phyloP scores from a whole-genome alignment of 2,113 vertebrate genomes.

The Condylura cristata region DNA sequence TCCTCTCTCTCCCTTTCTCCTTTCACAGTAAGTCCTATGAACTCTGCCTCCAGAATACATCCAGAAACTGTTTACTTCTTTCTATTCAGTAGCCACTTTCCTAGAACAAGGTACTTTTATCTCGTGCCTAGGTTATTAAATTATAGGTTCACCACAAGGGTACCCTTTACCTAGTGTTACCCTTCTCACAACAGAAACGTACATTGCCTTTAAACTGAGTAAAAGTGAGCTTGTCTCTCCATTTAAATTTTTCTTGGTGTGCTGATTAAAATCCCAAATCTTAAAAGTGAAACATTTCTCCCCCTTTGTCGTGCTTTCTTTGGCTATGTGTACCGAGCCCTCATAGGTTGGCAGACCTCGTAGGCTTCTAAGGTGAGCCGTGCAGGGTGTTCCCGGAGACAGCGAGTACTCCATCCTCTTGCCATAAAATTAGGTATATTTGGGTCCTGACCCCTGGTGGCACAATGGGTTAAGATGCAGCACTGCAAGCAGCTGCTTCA shows the following conservation, averaged over 20 bases:
- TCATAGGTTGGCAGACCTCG: neutral
- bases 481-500: too few relatives aligned
- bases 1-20: neutral
- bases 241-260: constrained; percentile 43
- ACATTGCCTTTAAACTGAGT: constrained; percentile 34
- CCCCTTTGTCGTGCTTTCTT: neutral
- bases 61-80: neutral
- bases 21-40: neutral
- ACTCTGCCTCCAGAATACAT: neutral
- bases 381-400: constrained; percentile 4
- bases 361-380: neutral
- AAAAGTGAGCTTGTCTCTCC: constrained; percentile 37
- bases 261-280: constrained; percentile 19
- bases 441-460: too few relatives aligned
- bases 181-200: neutral
- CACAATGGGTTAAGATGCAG: too few relatives aligned
- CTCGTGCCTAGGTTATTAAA: neutral
- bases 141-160: neutral
- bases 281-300: neutral
- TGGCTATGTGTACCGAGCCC: too few relatives aligned
- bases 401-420: neutral
- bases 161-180: neutral
- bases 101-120: neutral
- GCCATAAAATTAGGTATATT: neutral
- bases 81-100: neutral